These are phyloP conservation scores for Apocheima hispidaria DNA, from an alignment of 2,888 invertebrate genomes.

Conservation along the genomic window DNA sequence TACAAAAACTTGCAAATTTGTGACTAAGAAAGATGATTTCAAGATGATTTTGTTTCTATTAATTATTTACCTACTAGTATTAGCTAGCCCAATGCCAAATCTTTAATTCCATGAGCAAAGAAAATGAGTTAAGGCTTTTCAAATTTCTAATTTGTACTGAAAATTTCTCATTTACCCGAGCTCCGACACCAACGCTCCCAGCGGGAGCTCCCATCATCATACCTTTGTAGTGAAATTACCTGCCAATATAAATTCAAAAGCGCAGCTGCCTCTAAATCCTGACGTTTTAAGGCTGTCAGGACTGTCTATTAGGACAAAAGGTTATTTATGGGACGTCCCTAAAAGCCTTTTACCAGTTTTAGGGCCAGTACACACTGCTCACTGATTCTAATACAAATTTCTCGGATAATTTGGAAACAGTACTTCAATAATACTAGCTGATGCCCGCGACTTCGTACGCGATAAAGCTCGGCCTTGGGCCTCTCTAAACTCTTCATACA, in stretches of 20 bases:
- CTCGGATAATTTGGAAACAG: no score
- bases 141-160: background rate
- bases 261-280: constrained; percentile 36
- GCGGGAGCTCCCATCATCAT: constrained; percentile 13
- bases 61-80: background rate
- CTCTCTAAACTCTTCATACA: no score
- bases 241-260: constrained; percentile 36
- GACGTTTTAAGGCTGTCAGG: constrained; percentile 24
- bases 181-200: background rate
- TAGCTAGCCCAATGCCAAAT: background rate
- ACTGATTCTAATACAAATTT: background rate
- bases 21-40: no score
- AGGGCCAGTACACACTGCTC: constrained; percentile 12
- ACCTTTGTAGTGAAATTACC: constrained; percentile 33
- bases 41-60: no score
- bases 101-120: background rate
- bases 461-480: no score
- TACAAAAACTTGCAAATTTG: no score
- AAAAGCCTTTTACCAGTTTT: constrained; percentile 16
- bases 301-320: constrained; percentile 36
- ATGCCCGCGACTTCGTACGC: no score
- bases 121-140: background rate
- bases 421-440: no score
- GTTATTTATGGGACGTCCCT: constrained; percentile 39
- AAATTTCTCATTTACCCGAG: background rate